Conservation (phyloP, 1,140 invertebrate species). For the Helicoverpa zea region DNA sequence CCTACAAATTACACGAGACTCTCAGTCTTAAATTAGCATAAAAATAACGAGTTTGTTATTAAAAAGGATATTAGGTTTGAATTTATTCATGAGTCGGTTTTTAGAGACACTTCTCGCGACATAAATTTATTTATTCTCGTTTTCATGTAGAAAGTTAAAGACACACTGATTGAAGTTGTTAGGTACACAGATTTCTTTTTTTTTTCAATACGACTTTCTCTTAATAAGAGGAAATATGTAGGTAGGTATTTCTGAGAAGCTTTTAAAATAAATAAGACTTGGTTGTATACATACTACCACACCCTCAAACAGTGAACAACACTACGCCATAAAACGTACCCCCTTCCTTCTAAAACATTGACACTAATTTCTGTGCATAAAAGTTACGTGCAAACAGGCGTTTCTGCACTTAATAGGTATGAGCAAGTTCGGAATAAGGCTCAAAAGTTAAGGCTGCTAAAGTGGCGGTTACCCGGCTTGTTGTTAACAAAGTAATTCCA, state of each 20-base stretch:
- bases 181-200: neutral
- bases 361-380: constrained; percentile 7
- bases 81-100: constrained; percentile 30
- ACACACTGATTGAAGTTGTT: neutral
- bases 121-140: constrained; percentile 1
- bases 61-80: constrained; percentile 32
- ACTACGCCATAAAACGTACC: neutral
- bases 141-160: neutral
- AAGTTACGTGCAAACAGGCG: constrained; percentile 33
- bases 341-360: constrained; percentile 5
- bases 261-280: too few species aligned
- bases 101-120: constrained; percentile 15
- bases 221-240: too few species aligned
- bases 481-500: constrained; percentile 39
- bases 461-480: constrained; percentile 33
- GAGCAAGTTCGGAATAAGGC: constrained; percentile 38
- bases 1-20: constrained; percentile 26
- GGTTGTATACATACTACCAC: neutral
- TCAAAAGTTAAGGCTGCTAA: constrained; percentile 32
- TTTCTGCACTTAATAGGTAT: constrained; percentile 23
- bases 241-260: too few species aligned
- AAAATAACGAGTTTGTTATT: constrained; percentile 39
- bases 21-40: constrained; percentile 35
- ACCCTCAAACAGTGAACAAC: neutral
- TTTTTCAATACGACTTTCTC: too few species aligned